Evolutionary conservation across 2,888 invertebrate species (phyloP).

Genomic region (Coremacera marginata): DNA sequence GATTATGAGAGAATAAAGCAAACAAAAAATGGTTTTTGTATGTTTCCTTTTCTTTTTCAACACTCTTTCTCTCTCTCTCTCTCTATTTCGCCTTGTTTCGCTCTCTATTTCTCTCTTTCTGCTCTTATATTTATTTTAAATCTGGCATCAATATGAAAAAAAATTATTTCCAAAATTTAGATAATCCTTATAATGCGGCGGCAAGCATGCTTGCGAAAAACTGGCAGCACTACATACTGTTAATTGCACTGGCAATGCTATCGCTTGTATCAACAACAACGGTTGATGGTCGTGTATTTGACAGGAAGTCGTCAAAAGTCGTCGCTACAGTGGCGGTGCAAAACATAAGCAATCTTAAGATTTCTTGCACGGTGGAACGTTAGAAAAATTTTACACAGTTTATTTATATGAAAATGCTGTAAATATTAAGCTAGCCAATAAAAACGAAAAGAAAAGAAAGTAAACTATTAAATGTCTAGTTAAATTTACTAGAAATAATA

Average conservation of each 20-base stretch:
- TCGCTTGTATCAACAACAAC: constrained; percentile 18
- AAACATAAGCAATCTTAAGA: constrained; percentile 10
- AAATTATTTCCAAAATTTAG: constrained; percentile 49
- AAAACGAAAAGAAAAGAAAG: background rate
- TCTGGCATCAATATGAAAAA: constrained; percentile 41
- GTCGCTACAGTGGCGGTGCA: constrained; percentile 25
- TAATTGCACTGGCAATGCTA: constrained; percentile 43
- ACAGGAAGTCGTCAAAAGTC: background rate
- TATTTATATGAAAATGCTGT: background rate
- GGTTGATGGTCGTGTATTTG: constrained; percentile 2
- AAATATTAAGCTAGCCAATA: constrained; percentile 1
- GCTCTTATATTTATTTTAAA: constrained; percentile 15
- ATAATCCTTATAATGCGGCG: constrained; percentile 59
- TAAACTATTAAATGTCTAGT: constrained; percentile 32
- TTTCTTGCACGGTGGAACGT: background rate
- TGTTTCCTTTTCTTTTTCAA: constrained; percentile 56
- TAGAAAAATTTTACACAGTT: background rate
- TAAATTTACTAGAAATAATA: constrained; percentile 11
- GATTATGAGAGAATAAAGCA: constrained; percentile 26
- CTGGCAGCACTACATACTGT: constrained; percentile 44
- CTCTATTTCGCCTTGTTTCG: constrained; percentile 41
- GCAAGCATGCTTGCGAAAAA: constrained; percentile 44
- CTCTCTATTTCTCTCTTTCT: constrained; percentile 26
- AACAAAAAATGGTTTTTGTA: constrained; percentile 53
- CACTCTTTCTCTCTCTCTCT: constrained; percentile 56